A percentile compares a stretch with the other conserved stretches of the same genome.
These are phyloP conservation scores for Sebastiscus albofasciatus DNA, from an alignment of 2,797 vertebrate species.

Conservation along the genomic window DNA sequence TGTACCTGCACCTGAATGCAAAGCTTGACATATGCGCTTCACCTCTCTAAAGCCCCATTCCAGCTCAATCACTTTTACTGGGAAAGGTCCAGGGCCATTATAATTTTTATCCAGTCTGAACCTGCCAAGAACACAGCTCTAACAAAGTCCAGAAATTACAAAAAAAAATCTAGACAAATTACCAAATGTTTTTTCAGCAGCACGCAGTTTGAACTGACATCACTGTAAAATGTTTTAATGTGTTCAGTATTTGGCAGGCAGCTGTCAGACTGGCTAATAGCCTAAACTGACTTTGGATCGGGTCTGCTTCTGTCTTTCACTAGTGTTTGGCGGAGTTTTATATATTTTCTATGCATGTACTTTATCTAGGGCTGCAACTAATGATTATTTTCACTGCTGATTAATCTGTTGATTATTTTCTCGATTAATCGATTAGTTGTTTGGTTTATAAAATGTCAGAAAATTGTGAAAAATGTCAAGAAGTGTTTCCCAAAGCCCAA, in stretches of 20 bases:
- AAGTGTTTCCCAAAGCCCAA: too few relatives aligned
- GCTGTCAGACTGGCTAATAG: slow-evolving; percentile 20
- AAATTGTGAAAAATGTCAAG: too few relatives aligned
- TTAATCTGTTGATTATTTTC: too few relatives aligned
- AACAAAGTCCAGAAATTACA: slow-evolving; percentile 16
- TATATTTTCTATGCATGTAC: neutral
- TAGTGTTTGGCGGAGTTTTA: neutral
- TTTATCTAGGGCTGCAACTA: too few relatives aligned
- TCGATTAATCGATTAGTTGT: too few relatives aligned
- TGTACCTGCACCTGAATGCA: slow-evolving; percentile 31
- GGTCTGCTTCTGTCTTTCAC: neutral
- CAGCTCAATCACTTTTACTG: slow-evolving; percentile 38
- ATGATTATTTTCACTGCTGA: too few relatives aligned
- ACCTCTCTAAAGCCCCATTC: neutral
- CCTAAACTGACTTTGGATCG: neutral
- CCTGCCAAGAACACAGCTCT: slow-evolving; percentile 6
- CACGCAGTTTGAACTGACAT: slow-evolving; percentile 8
- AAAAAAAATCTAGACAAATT: slow-evolving; percentile 20
- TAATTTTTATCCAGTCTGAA: slow-evolving; percentile 8
- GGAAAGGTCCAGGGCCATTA: slow-evolving; percentile 34
- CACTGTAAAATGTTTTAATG: slow-evolving; percentile 15
- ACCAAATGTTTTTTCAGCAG: slow-evolving; percentile 28
- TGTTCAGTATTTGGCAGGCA: slow-evolving; percentile 27
- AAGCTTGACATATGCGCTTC: slow-evolving; percentile 26
- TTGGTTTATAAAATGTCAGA: too few relatives aligned